A percentile compares a stretch with the other conserved stretches of the same genome.
Evolutionary conservation across 2,113 vertebrate species (phyloP).

Genomic region (Thermophis baileyi): DNA sequence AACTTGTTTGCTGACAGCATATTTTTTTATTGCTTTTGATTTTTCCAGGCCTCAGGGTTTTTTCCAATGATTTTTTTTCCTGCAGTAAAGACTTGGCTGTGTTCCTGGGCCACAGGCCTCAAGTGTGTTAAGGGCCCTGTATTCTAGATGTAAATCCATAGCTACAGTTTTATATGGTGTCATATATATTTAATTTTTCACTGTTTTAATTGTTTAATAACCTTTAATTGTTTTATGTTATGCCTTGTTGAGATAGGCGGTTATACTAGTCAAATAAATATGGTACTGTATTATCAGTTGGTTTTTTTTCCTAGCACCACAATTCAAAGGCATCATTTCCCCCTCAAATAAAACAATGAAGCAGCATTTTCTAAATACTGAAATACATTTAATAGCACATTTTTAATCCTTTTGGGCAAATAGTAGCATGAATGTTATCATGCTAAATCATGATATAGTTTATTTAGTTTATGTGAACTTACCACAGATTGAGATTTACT

Average conservation of each 20-base stretch:
- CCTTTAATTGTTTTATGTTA: not conserved
- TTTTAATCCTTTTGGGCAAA: not conserved
- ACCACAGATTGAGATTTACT: not conserved
- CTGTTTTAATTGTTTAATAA: not conserved
- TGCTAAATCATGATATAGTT: not conserved
- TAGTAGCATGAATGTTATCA: not conserved
- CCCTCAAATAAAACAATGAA: not conserved
- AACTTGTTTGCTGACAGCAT: not conserved
- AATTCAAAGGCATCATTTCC: not conserved
- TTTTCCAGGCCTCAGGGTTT: not conserved
- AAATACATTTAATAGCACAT: not conserved
- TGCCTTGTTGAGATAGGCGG: not conserved
- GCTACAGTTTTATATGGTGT: not conserved
- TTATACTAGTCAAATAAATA: not conserved
- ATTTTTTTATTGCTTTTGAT: not conserved
- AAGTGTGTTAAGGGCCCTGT: not conserved
- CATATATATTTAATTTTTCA: not conserved
- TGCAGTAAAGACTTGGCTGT: not conserved
- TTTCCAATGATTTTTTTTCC: not conserved
- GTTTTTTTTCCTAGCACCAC: not conserved
- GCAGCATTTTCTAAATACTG: not conserved
- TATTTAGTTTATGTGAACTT: not conserved
- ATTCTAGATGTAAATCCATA: too few species aligned
- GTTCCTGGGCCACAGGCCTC: not conserved
- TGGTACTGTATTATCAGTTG: not conserved